Base-by-base conservation (phyloP, 2,113 vertebrate species). In the Mugil cephalus region DNA sequence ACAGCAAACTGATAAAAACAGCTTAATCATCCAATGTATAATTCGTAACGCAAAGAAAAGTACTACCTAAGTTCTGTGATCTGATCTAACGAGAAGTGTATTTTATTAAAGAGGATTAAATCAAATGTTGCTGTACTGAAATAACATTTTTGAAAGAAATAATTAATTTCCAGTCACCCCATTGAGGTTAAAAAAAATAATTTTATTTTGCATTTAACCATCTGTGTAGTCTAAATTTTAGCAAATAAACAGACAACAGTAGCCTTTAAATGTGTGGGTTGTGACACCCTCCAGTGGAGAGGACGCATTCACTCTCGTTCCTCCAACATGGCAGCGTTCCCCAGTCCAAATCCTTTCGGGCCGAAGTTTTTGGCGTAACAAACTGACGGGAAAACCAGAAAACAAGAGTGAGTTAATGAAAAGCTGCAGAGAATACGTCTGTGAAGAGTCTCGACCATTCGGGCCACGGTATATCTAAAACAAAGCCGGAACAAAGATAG, bases 321-420 rank as follows among this genome's bases (percentile, higher is more conserved):
- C 64, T 96, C 96, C 83, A 93, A 87, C 91, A 96, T 95, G 83
- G 96, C 97, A 4, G 93, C 94, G 66, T 97, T 97, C 36, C 97
- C 97, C 80, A 98, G 95, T 7, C 97, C 97, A 34, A 97, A 96
- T 63, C 97, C 97, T 84, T 98, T 98, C 1, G 97, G 97, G 12
- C 97, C 97, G 0, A 99, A 99, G 83, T 98, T 96, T 92, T 98
- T 98, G 64, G 97, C 97, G 0, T 99, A 98, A 84, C 97, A 99
- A 83, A 96, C 97, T 98, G 93, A 15, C 50, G 67, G 77, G 42
- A 74, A 82, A 39, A 19, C 12, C 0, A 81, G 35, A 72, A 63
- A 54, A 59, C 58, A 36, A 38, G 10, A 15, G 7, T 24, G 43
- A 55, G 11, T 43, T 8, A 11, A 30, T 46, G 0, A 53, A 48